A percentile compares a stretch with the other conserved stretches of the same genome.
These are phyloP conservation scores for Cheilosia soror DNA, from an alignment of 2,888 invertebrate genomes.

Conservation along the genomic window DNA sequence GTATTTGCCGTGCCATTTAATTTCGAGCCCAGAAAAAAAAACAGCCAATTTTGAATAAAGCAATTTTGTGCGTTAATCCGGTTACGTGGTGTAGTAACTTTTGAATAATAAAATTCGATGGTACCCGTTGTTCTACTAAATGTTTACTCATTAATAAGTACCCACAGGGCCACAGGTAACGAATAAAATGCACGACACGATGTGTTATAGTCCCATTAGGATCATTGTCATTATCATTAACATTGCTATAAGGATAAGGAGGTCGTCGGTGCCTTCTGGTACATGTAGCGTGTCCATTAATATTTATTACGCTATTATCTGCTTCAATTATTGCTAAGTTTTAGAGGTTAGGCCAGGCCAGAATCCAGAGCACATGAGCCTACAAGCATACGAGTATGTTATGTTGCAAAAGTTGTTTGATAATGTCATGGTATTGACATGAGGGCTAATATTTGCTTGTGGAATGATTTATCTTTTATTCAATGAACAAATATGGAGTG, in stretches of 20 bases:
- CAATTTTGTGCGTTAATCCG: too few species aligned
- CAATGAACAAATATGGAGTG: not conserved
- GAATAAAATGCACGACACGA: not conserved
- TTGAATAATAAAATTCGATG: too few species aligned
- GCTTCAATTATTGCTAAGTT: slow-evolving; percentile 18
- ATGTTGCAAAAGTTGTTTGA: not conserved
- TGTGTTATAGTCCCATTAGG: not conserved
- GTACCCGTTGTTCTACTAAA: too few species aligned
- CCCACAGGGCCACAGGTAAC: not conserved
- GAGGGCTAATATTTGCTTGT: not conserved
- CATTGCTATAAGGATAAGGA: slow-evolving; percentile 5
- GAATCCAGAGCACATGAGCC: not conserved
- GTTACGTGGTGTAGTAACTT: too few species aligned
- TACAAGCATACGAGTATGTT: not conserved
- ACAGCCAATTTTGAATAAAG: too few species aligned
- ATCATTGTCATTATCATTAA: slow-evolving; percentile 8
- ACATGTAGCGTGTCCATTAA: slow-evolving; percentile 10
- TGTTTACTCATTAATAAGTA: slow-evolving; percentile 2
- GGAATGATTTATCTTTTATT: not conserved
- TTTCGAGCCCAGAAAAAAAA: too few species aligned
- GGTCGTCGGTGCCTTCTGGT: not conserved
- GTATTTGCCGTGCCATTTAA: too few species aligned
- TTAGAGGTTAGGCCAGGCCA: not conserved
- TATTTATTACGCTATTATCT: slow-evolving; percentile 42
- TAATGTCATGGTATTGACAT: not conserved